Evolutionary conservation across 1,140 invertebrate species (phyloP).

Genomic region (Lepidurus apus): DNA sequence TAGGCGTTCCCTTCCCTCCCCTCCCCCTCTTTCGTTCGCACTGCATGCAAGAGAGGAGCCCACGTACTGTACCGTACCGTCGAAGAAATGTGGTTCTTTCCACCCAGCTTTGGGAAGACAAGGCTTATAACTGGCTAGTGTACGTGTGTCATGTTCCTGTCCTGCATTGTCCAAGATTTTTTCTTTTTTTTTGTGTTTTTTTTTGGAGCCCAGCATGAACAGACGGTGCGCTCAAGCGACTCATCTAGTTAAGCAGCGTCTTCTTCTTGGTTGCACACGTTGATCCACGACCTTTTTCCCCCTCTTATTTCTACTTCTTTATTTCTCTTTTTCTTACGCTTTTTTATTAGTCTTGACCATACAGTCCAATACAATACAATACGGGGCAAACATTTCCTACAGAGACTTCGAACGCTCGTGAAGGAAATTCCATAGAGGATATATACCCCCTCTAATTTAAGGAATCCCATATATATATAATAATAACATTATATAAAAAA

Average conservation of each 20-base stretch:
- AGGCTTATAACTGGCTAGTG: neutral
- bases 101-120: too few relatives aligned
- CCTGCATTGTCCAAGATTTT: neutral
- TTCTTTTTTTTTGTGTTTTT: neutral
- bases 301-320: neutral
- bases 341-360: neutral
- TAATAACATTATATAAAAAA: too few relatives aligned
- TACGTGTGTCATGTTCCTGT: constrained; percentile 8
- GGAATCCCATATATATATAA: too few relatives aligned
- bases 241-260: neutral
- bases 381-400: too few relatives aligned
- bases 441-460: too few relatives aligned
- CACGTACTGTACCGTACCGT: neutral
- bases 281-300: neutral
- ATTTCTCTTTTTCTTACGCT: neutral
- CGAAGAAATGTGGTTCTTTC: too few relatives aligned
- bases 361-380: neutral
- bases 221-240: constrained; percentile 16
- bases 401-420: neutral
- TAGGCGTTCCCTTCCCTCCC: neutral
- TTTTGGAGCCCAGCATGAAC: neutral
- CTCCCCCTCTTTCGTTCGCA: neutral
- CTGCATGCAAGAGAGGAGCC: neutral
- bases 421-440: neutral
- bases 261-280: constrained; percentile 11